Conservation (phyloP, 1,140 invertebrate species). For the Helicoverpa armigera region DNA sequence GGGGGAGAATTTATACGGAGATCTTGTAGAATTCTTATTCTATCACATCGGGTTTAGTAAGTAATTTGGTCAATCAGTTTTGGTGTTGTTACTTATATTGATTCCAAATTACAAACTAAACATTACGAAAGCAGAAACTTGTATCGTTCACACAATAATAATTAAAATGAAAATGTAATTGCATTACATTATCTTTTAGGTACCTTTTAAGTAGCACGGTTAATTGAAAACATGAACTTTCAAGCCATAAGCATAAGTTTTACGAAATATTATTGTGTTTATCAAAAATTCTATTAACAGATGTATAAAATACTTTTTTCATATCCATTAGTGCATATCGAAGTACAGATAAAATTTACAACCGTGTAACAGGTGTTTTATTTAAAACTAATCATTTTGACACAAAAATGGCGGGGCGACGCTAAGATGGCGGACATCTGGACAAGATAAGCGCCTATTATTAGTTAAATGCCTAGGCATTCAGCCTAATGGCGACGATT, state of each 20-base stretch:
- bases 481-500: slow-evolving; percentile 41
- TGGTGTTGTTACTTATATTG: not conserved
- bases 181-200: not conserved
- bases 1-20: too few relatives aligned
- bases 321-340: slow-evolving; percentile 12
- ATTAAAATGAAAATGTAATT: not conserved
- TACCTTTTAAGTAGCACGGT: not conserved
- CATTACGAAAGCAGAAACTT: not conserved
- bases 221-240: slow-evolving; percentile 11
- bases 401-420: slow-evolving; percentile 13
- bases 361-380: slow-evolving; percentile 34
- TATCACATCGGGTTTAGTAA: too few relatives aligned
- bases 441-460: slow-evolving; percentile 43
- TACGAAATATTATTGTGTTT: slow-evolving; percentile 3
- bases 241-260: not conserved
- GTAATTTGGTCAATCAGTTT: too few relatives aligned
- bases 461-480: slow-evolving; percentile 38
- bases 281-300: not conserved
- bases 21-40: too few relatives aligned
- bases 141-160: not conserved
- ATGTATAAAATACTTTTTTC: slow-evolving; percentile 8
- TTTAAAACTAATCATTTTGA: slow-evolving; percentile 44
- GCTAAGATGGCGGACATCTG: slow-evolving; percentile 30
- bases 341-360: not conserved
- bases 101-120: not conserved